Evolutionary conservation across 2,888 invertebrate genomes (phyloP).

Genomic region (Charanyca ferruginea): DNA sequence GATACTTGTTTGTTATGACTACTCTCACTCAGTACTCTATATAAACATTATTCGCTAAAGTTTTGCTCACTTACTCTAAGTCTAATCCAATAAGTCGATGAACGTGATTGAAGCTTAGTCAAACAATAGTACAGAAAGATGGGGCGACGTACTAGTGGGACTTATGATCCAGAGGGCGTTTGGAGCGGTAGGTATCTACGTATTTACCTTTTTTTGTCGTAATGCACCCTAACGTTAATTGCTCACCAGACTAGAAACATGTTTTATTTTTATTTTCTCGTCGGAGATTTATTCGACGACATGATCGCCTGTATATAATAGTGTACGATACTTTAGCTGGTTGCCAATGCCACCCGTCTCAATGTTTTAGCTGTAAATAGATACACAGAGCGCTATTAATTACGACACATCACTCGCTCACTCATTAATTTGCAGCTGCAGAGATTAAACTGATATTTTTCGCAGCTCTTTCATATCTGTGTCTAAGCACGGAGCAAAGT

Average conservation of each 20-base stretch:
- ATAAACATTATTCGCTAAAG: conserved; percentile 71
- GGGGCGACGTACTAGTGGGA: conserved; percentile 62
- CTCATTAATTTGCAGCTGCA: conserved; percentile 45
- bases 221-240: conserved; percentile 54
- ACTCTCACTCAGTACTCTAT: conserved; percentile 65
- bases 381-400: conserved; percentile 50
- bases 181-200: conserved; percentile 44
- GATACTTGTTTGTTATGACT: conserved; percentile 77
- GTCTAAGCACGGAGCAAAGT: conserved; percentile 37
- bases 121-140: conserved; percentile 68
- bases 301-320: conserved; percentile 53
- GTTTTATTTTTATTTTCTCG: conserved; percentile 58
- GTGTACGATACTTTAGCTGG: conserved; percentile 40
- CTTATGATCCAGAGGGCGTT: conserved; percentile 56
- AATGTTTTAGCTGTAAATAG: conserved; percentile 59
- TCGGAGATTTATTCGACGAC: conserved; percentile 47
- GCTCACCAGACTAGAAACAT: conserved; percentile 56
- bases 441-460: conserved; percentile 44
- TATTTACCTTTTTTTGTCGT: conserved; percentile 37
- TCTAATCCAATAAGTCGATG: conserved; percentile 77
- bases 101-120: conserved; percentile 74
- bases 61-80: conserved; percentile 70
- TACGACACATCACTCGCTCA: conserved; percentile 50
- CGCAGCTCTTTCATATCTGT: conserved; percentile 45
- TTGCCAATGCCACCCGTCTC: conserved; percentile 56